These are phyloP conservation scores for Corythaixoides concolor DNA, from an alignment of 2,113 vertebrate genomes.

Conservation along the genomic window DNA sequence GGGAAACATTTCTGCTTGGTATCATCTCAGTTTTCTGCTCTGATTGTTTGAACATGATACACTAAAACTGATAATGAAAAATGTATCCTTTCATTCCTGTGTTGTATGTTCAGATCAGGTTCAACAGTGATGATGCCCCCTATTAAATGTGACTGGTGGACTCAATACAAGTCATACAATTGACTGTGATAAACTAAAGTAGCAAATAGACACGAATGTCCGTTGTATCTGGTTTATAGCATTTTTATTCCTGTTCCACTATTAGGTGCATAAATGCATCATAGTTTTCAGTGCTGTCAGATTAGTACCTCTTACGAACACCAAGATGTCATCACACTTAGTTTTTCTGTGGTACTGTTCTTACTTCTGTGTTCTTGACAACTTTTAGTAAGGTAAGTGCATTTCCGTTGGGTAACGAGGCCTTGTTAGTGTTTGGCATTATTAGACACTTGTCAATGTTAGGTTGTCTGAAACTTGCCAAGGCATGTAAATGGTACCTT, in stretches of 20 bases:
- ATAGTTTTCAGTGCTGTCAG: neutral
- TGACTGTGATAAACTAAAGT: neutral
- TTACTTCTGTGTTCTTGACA: neutral
- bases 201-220: neutral
- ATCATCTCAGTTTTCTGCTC: neutral
- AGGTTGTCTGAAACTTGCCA: neutral
- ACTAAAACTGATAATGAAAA: neutral
- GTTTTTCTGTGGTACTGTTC: neutral
- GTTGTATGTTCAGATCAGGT: neutral
- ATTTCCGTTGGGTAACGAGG: neutral
- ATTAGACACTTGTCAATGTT: neutral
- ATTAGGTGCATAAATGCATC: neutral
- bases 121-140: neutral
- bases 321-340: neutral
- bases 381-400: constrained; percentile 38
- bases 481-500: neutral
- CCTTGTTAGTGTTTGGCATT: neutral
- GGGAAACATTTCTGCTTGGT: neutral
- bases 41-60: neutral
- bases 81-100: neutral
- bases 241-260: neutral
- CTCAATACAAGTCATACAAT: neutral
- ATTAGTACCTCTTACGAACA: neutral
- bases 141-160: neutral
- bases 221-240: neutral